These are phyloP conservation scores for Hippopotamyrus pictus DNA, from an alignment of 2,797 vertebrate species.

Conservation along the genomic window DNA sequence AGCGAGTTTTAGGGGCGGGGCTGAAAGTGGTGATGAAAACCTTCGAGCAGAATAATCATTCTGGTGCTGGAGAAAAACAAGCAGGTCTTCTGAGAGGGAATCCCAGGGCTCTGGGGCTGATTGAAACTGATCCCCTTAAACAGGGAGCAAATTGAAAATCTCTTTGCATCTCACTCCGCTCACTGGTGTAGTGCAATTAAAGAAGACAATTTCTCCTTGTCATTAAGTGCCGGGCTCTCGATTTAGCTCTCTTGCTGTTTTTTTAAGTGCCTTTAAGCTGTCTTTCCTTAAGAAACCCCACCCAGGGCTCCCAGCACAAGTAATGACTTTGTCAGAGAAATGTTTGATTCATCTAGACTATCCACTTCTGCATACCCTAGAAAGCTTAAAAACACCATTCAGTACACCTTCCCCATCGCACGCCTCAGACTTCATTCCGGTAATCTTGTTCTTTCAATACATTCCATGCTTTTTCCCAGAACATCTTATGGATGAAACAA, in stretches of 20 bases:
- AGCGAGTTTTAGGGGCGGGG: background rate
- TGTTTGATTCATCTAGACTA: slow-evolving; percentile 35
- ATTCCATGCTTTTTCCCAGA: background rate
- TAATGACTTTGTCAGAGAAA: slow-evolving; percentile 51
- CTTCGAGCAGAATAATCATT: background rate
- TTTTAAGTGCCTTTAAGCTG: slow-evolving; percentile 36
- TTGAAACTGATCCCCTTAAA: slow-evolving; percentile 62
- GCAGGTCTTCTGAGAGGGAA: background rate
- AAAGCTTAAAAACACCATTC: background rate
- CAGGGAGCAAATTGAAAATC: slow-evolving; percentile 65
- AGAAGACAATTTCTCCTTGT: slow-evolving; percentile 60
- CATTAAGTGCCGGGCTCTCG: slow-evolving; percentile 45
- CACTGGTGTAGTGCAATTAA: slow-evolving; percentile 56
- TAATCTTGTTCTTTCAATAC: background rate
- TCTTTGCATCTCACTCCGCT: slow-evolving; percentile 51
- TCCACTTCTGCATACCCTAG: background rate
- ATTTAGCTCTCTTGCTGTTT: slow-evolving; percentile 20
- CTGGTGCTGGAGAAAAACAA: background rate
- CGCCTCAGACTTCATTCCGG: background rate
- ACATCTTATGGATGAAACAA: background rate
- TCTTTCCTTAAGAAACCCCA: slow-evolving; percentile 35
- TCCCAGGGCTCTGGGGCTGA: slow-evolving; percentile 47
- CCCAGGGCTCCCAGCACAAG: slow-evolving; percentile 31
- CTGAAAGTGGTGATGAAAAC: background rate
- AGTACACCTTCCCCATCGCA: background rate